Evolutionary conservation across 2,113 vertebrate genomes (phyloP).

Genomic region (Sialia sialis): DNA sequence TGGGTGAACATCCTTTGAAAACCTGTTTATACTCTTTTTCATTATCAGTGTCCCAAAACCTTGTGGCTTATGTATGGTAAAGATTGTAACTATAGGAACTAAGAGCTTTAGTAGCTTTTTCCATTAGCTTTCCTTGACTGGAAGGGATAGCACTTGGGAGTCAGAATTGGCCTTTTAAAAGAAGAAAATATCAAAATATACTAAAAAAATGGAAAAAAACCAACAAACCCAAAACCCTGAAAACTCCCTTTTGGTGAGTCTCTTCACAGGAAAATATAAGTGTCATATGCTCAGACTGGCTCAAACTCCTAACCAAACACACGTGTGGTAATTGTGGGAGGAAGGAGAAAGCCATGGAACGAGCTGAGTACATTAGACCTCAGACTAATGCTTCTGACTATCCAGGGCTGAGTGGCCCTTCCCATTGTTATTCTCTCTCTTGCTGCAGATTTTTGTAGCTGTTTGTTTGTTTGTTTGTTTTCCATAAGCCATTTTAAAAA

Average conservation of each 20-base stretch:
- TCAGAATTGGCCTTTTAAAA: background rate
- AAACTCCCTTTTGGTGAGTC: background rate
- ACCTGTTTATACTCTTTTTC: background rate
- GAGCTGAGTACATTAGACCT: background rate
- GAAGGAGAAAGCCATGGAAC: background rate
- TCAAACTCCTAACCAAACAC: background rate
- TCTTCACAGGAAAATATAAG: background rate
- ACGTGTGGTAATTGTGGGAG: background rate
- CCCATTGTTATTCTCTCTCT: background rate
- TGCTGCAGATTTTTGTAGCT: background rate
- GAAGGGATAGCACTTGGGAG: background rate
- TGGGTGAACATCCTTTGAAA: background rate
- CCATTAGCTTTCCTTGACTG: background rate
- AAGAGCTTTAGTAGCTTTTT: background rate
- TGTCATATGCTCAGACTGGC: background rate
- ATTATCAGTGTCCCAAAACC: background rate
- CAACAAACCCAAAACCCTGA: too few species aligned
- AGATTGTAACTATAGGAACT: background rate
- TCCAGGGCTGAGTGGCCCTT: background rate
- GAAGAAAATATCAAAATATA: background rate
- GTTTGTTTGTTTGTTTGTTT: background rate
- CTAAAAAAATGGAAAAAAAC: background rate
- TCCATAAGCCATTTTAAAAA: background rate
- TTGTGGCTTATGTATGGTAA: background rate
- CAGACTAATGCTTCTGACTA: background rate